Evolutionary conservation across 2,113 vertebrate genomes (phyloP), one percentile per base, ranked within the genome.

Genomic region (Myotis davidii): DNA sequence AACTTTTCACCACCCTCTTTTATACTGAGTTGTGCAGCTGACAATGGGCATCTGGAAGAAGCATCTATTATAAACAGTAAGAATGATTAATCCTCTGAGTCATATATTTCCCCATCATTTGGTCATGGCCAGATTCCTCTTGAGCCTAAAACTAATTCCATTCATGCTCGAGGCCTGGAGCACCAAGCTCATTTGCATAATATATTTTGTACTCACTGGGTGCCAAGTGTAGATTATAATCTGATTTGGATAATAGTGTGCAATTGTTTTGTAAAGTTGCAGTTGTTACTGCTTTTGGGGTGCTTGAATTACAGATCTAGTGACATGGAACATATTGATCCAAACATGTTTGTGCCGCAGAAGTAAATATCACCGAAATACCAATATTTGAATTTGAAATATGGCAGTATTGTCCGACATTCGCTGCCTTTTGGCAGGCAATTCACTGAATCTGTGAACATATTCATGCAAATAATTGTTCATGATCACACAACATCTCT

Each of bases 331-430:
- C 74, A 72, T 94, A 79, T 94, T 96, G 81, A 95, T 95, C 73
- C 78, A 90, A 93, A 78, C 42, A 27, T 91, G 90, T 90, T 94
- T 91, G 56, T 94, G 64, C 27, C 11, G 39, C 32, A 94, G 48
- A 94, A 94, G 92, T 86, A 94, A 92, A 67, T 88, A 95, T 74
- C 77, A 88, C 69, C 88, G 90, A 94, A 88, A 97, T 79, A 96
- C 45, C 56, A 96, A 89, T 90, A 83, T 96, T 96, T 96, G 73
- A 96, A 94, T 94, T 97, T 95, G 94, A 95, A 94, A 95, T 93
- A 91, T 79, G 85, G 29, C 65, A 94, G 78, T 82, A 92, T 95
- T 83, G 77, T 92, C 90, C 2, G 2, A 85, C 77, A 94, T 81
- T 69, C 78, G 18, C 85, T 92, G 81, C 87, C 90, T 97, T 93